Evolutionary conservation across 2,113 vertebrate species (phyloP).

Genomic region (Potamarius usumacintae): DNA sequence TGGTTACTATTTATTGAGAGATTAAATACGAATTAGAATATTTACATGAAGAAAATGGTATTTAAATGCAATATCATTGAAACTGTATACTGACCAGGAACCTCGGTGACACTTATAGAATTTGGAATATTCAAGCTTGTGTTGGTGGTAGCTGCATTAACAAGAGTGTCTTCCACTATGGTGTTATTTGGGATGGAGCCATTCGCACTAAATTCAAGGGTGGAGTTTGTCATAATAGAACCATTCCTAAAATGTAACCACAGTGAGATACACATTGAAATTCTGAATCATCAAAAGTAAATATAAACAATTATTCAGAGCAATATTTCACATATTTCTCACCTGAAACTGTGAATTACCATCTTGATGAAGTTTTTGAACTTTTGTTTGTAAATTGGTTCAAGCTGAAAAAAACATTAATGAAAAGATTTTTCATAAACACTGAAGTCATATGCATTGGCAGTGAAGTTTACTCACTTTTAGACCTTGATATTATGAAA

Average conservation of each 20-base stretch:
- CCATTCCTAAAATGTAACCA: slow-evolving; percentile 24
- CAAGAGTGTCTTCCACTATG: background rate
- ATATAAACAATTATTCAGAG: background rate
- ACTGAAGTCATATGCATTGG: background rate
- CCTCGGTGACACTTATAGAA: background rate
- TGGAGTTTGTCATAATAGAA: background rate
- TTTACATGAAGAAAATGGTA: background rate
- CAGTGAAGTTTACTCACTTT: background rate
- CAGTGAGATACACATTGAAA: background rate
- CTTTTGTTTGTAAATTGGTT: background rate
- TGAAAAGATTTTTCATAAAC: no score
- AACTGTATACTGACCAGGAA: background rate
- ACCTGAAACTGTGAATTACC: background rate
- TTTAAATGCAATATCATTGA: background rate
- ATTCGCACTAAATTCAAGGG: background rate
- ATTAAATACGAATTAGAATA: background rate
- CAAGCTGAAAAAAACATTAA: background rate
- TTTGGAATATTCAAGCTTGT: background rate
- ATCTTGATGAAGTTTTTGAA: background rate
- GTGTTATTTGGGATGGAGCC: background rate
- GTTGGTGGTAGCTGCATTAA: background rate
- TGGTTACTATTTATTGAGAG: background rate
- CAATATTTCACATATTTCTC: background rate
- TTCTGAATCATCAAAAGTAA: background rate
- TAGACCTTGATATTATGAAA: no score